A percentile compares a stretch with the other conserved stretches of the same genome.
Evolutionary conservation across 2,797 vertebrate genomes (phyloP).

Genomic region (Argya squamiceps): DNA sequence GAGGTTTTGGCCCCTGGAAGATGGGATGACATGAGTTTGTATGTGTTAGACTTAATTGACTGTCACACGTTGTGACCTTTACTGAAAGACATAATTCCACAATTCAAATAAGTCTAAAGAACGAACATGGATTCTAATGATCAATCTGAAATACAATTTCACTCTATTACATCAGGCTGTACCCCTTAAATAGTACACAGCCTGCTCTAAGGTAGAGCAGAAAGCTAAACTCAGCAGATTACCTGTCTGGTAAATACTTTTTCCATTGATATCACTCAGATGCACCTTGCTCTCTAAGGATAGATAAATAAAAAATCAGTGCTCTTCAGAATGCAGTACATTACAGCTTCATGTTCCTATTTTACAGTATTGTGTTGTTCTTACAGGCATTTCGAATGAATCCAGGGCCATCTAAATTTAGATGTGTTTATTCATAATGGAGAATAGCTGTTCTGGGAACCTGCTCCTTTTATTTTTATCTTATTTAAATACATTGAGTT

Average conservation of each 20-base stretch:
- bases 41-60: neutral
- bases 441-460: neutral
- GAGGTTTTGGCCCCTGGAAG: neutral
- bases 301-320: neutral
- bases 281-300: conserved; percentile 15
- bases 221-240: neutral
- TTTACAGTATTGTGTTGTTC: conserved; percentile 19
- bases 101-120: neutral
- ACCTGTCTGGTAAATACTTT: conserved; percentile 12
- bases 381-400: conserved; percentile 39
- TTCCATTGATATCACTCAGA: neutral
- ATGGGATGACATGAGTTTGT: neutral
- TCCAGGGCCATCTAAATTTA: conserved; percentile 61
- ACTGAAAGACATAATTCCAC: neutral
- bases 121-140: neutral
- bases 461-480: conserved; percentile 30
- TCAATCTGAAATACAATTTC: neutral
- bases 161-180: neutral
- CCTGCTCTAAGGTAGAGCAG: neutral
- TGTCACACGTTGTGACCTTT: neutral
- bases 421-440: conserved; percentile 43
- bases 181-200: neutral
- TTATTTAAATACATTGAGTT: neutral
- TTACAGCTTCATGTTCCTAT: conserved; percentile 24
- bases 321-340: neutral